Conservation (phyloP, 1,140 invertebrate species). For the Drosophila sturtevanti region DNA sequence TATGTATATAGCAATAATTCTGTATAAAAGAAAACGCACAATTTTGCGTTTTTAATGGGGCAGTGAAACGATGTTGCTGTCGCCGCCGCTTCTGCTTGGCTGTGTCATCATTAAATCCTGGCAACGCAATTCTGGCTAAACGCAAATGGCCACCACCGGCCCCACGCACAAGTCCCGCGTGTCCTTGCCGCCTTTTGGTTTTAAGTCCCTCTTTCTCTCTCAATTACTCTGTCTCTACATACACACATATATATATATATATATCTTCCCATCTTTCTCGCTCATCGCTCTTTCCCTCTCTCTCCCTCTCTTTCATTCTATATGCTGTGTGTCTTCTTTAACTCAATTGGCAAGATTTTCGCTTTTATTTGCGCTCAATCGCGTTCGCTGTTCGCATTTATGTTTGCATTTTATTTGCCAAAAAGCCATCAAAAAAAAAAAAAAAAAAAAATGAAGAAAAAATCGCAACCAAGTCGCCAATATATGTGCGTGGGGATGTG, state of each 20-base stretch:
- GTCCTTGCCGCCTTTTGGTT: conserved; percentile 19
- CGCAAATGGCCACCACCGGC: conserved; percentile 41
- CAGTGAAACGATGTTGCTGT: conserved; percentile 7
- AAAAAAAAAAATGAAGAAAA: conserved; percentile 20
- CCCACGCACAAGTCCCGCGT: conserved; percentile 34
- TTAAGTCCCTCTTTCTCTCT: not conserved
- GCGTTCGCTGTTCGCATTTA: conserved; percentile 51
- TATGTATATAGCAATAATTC: not conserved
- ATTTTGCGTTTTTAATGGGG: conserved; percentile 28
- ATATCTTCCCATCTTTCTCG: not conserved
- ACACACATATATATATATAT: too few species aligned
- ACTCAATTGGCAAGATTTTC: conserved; percentile 69
- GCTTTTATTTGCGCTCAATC: conserved; percentile 73
- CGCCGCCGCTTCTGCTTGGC: not conserved
- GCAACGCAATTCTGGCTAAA: conserved; percentile 67
- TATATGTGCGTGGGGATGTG: conserved; percentile 22
- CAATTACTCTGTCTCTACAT: not conserved
- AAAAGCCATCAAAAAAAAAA: conserved; percentile 59
- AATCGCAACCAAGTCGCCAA: conserved; percentile 48
- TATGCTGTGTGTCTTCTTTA: conserved; percentile 41
- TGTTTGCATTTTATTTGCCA: conserved; percentile 68
- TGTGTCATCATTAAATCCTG: conserved; percentile 72
- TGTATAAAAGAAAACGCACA: conserved; percentile 4
- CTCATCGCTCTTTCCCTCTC: not conserved
- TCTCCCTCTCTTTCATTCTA: not conserved